Base-by-base conservation (phyloP, 1,140 invertebrate species). In the Theocolax elegans region DNA sequence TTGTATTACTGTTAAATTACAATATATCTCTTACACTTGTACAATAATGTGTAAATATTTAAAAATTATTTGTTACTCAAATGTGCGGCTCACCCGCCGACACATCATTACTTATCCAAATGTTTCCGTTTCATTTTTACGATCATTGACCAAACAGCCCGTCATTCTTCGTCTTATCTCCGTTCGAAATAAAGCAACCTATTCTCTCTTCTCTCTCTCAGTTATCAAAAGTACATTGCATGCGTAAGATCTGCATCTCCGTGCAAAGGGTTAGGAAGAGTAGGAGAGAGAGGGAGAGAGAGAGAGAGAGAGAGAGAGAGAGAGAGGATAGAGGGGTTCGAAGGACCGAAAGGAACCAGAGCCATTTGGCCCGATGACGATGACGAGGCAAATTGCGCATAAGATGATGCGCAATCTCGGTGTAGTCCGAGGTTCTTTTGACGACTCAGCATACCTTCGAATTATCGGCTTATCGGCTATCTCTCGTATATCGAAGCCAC, bases 161-260 rank as follows among this genome's bases (percentile, higher is more conserved):
- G 13, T 62, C 27, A 21, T 48, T 62, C 21, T n/a, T 8, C 23
- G 23, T 4, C 1, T 1, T 49, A 63, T 51, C 29, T 67, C 72
- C 75, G 68, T 72, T 66, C 68, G 59, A 56, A 71, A 65, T 75
- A 68, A 73, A 75, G 71, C 72, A 66, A 72, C 58, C n/a, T n/a
- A n/a, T n/a, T n/a, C n/a, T n/a, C n/a, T n/a, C n/a, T n/a, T n/a
- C n/a, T n/a, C 62, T 77, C 72, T 75, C 75, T 74, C 74, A 71
- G 64, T 73, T 62, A 46, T 53, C 29, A 71, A 73, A 74, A 77
- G 75, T 75, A 72, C 67, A 23, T 76, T 75, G 75, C 77, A 73
- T 49, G 42, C 51, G 56, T 63, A 59, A 65, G 59, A 75, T 63
- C 21, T 38, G 59, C 67, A 70, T 70, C 59, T 54, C 10, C 19